Evolutionary conservation across 2,888 invertebrate species (phyloP).

Genomic region (Automeris io): DNA sequence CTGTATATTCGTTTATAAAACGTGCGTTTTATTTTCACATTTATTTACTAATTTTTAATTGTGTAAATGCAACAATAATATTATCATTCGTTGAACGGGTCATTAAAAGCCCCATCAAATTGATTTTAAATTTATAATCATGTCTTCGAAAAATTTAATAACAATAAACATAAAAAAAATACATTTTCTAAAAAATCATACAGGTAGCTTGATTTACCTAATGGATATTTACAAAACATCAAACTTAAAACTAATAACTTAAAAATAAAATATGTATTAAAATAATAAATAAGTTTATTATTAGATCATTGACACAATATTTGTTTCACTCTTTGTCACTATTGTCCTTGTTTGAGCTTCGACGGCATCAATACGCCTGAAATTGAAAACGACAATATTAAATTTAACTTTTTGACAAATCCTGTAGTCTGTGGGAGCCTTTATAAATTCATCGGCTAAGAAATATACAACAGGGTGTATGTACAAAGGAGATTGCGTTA

Average conservation of each 20-base stretch:
- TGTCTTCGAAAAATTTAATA: no score
- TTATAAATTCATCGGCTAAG: no score
- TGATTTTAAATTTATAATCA: no score
- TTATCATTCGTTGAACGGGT: no score
- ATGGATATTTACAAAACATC: conserved; percentile 39
- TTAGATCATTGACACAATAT: conserved; percentile 40
- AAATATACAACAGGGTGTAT: no score
- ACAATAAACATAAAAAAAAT: no score
- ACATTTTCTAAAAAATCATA: background rate
- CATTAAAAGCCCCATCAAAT: no score
- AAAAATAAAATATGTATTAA: conserved; percentile 4
- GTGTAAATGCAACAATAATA: no score
- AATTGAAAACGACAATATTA: conserved; percentile 17
- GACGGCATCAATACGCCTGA: conserved; percentile 50
- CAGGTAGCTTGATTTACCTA: conserved; percentile 34
- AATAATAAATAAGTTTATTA: conserved; percentile 49
- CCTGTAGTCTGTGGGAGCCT: background rate
- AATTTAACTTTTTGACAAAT: background rate
- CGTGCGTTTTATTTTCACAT: no score
- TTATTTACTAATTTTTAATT: no score
- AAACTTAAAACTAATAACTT: conserved; percentile 2
- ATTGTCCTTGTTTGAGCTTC: conserved; percentile 28
- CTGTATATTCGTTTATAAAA: no score
- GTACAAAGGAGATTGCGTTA: no score
- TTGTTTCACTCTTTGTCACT: conserved; percentile 37